Evolutionary conservation across 2,888 invertebrate species (phyloP).

Genomic region (Glyphotaelius pellucidus): DNA sequence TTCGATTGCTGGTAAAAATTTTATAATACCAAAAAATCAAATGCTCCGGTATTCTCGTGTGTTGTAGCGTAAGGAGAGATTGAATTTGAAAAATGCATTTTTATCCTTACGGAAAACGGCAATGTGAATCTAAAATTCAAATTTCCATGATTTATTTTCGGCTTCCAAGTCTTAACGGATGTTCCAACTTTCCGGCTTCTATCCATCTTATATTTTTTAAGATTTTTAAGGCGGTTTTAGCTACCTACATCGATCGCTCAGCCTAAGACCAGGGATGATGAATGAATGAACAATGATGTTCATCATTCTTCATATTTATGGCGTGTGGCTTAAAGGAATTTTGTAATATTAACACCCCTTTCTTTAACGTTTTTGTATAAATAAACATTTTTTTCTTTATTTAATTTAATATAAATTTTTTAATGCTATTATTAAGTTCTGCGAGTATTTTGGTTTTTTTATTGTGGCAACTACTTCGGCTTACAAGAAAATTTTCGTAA

Average conservation of each 20-base stretch:
- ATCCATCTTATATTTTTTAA: background rate
- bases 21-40: background rate
- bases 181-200: background rate
- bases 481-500: no score
- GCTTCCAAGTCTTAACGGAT: background rate
- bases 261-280: background rate
- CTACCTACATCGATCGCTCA: conserved; percentile 2
- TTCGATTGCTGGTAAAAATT: no score
- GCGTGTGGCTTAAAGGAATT: background rate
- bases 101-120: background rate
- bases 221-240: background rate
- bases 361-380: background rate
- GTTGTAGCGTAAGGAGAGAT: background rate
- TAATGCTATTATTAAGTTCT: no score
- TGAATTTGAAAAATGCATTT: background rate
- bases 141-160: background rate
- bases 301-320: background rate
- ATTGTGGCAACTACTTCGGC: no score
- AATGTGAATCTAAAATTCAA: background rate
- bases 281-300: background rate
- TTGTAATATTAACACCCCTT: background rate
- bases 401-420: no score
- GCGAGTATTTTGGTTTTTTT: no score
- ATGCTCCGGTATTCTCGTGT: background rate
- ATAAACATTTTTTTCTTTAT: no score